Evolutionary conservation across 1,140 invertebrate species (phyloP), one percentile per base, ranked within the genome.

Genomic region (Campoletis sonorensis): DNA sequence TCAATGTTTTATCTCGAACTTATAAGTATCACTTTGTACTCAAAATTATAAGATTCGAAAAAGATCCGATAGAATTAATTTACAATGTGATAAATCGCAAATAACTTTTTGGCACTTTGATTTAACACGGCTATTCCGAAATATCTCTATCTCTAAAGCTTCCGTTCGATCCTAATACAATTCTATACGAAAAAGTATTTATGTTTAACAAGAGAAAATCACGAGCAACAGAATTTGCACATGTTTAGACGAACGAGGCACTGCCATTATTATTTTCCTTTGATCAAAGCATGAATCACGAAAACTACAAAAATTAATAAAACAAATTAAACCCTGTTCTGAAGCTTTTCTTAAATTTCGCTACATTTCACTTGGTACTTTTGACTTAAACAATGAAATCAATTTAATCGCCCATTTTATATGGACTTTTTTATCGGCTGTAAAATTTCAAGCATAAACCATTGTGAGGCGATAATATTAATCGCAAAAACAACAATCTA

Each of bases 21-120:
- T n/a, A 21, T 61, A 30, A 61, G 4, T 33, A 61, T n/a, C 76
- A 79, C 33, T 77, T 3, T 79, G 67, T 67, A 67, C 68, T 37
- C 18, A 21, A 30, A 4, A 27, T 10, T 27, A 79, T 26, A 8
- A 61, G n/a, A 68, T 15, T 79, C 61, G 21, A 79, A 11, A 23
- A 45, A 15, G 8, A 45, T 75, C 18, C 21, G 16, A 21, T 45
- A 54, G 49, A 75, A 75, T 75, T 75, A 49, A 40, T 23, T 54
- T 49, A 54, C 49, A 75, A 15, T 23, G 72, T 75, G 37, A 18
- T 45, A n/a, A 27, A 75, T 7, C 33, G 15, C 8, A 67, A 67
- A 67, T 23, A 67, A 67, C n/a, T 58, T 58, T 58, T n/a, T 23
- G 21, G 21, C 54, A 58, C 54, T 58, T n/a, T 58, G 54, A 45